Evolutionary conservation across 2,113 vertebrate species (phyloP), one percentile per base, ranked within the genome.

Genomic region (Odocoileus virginianus): DNA sequence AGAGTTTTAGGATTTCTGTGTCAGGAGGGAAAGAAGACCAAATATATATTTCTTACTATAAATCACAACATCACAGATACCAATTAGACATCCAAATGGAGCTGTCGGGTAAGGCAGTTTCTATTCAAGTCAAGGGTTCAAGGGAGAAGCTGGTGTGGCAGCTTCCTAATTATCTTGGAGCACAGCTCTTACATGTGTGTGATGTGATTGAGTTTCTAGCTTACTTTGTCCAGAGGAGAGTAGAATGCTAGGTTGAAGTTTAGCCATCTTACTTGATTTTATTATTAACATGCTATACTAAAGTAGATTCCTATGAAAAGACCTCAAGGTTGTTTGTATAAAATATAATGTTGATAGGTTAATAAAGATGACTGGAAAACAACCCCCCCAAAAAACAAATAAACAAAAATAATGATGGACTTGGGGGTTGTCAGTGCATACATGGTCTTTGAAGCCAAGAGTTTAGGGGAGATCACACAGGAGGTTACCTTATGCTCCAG

Each of bases 311-410:
- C 97, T 98, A 98, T 99, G 98, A 98, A 98, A 98, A 98, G 97
- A 98, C 19, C 33, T 36, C 98, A 99, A 99, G 99, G 97, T 98
- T 98, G 98, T 99, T 98, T 99, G 99, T 99, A 99, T 99, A 99
- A 99, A 96, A 99, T 98, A 99, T 99, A 99, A 99, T 98, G 99
- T 98, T 99, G 98, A 99, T 99, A 97, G 98, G 98, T 99, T 99
- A 99, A 99, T 99, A 99, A 99, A 99, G 78, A 97, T 97, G 91
- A 16, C 98, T 98, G 92, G 99, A 98, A 74, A 74, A 40, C 19
- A 71, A 71, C 10, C 1, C n/a, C 97, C 96, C 93, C 90, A 50
- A 81, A 45, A 78, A 78, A 8, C 21, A 76, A 81, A 81, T 28
- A 33, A 82, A n/a, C 17, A 23, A 82, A 83, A 83, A n/a, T 52